Evolutionary conservation across 2,797 vertebrate genomes (phyloP).

Genomic region (Aulostomus chinensis): DNA sequence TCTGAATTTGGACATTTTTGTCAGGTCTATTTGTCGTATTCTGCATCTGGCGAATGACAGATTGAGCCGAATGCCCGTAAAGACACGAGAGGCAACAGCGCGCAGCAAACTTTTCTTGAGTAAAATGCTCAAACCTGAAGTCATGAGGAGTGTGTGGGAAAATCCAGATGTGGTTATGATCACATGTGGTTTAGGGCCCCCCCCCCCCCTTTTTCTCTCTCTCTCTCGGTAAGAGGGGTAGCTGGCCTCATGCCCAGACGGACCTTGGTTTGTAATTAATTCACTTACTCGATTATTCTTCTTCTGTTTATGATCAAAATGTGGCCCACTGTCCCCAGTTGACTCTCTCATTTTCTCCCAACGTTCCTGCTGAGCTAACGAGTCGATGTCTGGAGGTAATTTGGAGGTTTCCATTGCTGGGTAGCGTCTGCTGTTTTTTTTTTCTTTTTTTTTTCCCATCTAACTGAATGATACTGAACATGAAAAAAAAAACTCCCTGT

Average conservation of each 20-base stretch:
- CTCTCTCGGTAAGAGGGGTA: not conserved
- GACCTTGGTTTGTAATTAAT: constrained; percentile 38
- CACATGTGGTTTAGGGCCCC: constrained; percentile 12
- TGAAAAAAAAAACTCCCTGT: too few species aligned
- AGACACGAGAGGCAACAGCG: too few species aligned
- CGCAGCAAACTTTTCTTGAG: too few species aligned
- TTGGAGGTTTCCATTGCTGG: constrained; percentile 36
- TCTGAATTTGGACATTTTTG: too few species aligned
- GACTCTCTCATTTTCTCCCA: constrained; percentile 28
- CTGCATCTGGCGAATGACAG: too few species aligned
- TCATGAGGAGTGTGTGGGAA: too few species aligned
- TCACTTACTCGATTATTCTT: constrained; percentile 26
- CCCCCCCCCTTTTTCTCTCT: not conserved
- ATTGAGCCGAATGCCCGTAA: too few species aligned
- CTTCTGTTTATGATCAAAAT: constrained; percentile 42
- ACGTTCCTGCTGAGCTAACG: constrained; percentile 18
- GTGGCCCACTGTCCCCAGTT: constrained; percentile 26
- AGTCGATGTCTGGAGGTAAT: constrained; percentile 44
- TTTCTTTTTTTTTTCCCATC: constrained; percentile 9
- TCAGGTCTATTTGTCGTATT: too few species aligned
- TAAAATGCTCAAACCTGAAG: too few species aligned
- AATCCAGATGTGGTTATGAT: constrained; percentile 5
- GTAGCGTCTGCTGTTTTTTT: constrained; percentile 14
- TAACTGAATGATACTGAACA: constrained; percentile 4
- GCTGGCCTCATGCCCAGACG: constrained; percentile 31